Percentiles rank a stretch among this genome's conserved stretches.
phyloP scores from a whole-genome alignment of 2,797 vertebrate genomes.

The Cottoperca gobio region DNA sequence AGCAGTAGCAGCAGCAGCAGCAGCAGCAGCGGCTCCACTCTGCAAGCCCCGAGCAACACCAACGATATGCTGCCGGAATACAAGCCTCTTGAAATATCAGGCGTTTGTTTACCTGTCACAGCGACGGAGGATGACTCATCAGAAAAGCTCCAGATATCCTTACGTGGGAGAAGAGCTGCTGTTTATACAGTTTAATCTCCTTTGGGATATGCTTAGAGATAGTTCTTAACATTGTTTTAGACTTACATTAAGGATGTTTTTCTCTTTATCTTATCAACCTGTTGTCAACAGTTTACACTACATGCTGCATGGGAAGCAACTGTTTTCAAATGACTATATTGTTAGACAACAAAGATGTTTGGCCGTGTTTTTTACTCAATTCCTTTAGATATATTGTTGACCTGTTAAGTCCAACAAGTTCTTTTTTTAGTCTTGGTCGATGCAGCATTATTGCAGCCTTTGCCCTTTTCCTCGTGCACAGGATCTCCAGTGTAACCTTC shows the following conservation, averaged over 20 bases:
- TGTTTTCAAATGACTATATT: neutral
- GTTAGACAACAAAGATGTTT: neutral
- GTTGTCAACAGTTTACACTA: slow-evolving; percentile 47
- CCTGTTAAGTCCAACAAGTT: slow-evolving; percentile 41
- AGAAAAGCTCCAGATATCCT: slow-evolving; percentile 67
- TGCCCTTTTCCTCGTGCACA: slow-evolving; percentile 57
- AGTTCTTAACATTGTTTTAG: slow-evolving; percentile 34
- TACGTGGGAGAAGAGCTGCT: slow-evolving; percentile 50
- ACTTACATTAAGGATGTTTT: slow-evolving; percentile 22
- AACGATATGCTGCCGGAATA: slow-evolving; percentile 59
- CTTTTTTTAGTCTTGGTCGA: slow-evolving; percentile 43
- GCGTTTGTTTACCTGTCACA: slow-evolving; percentile 62
- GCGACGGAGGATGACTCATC: slow-evolving; percentile 81
- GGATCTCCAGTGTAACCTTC: slow-evolving; percentile 44
- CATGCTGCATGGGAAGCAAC: neutral
- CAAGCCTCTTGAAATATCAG: slow-evolving; percentile 63
- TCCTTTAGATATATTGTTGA: slow-evolving; percentile 27
- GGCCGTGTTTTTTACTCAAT: neutral
- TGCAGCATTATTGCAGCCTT: slow-evolving; percentile 62
- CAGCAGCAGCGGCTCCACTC: slow-evolving; percentile 52
- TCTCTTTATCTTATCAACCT: slow-evolving; percentile 47
- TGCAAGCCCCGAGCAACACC: slow-evolving; percentile 35
- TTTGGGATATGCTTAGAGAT: slow-evolving; percentile 33
- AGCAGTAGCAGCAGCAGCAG: slow-evolving; percentile 15
- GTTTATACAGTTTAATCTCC: slow-evolving; percentile 44